Base-by-base conservation (phyloP, 37 sponge, comb jelly and placozoan genomes). In the Geodia barretti region DNA sequence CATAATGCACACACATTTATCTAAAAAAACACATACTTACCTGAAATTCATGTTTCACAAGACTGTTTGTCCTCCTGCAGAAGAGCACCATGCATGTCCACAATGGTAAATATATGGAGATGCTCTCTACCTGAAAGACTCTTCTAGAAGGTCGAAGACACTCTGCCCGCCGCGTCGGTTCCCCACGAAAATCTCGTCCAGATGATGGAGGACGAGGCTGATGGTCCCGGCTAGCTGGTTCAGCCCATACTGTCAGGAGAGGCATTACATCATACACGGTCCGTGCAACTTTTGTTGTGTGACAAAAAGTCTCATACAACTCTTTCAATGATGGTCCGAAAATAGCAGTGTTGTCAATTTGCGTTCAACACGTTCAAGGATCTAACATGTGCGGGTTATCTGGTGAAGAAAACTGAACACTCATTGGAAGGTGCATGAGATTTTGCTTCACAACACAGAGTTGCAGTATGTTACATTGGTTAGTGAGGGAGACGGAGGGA, bases 131-230 rank as follows among this genome's bases (percentile, higher is more conserved):
- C 66, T 76, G 17, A 84, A 20, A 28, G 41, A 43, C 11, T 79
- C 86, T 5, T 78, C 86, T 62, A 86, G 30, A 8, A 72, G 29
- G 11, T 86, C 86, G 60, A 70, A 79, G 59, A 72, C 59, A 38
- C 47, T 35, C 68, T 43, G 60, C 0, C 83, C 67, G 28, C 75
- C 62, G 68, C 29, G 25, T 17, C 32, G 37, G 36, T 33, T 66
- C 21, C 37, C 25, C 28, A 58, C 61, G 25, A 78, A 74, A 20
- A 60, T 59, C 24, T 67, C 3, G 34, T 65, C 32, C 60, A 87
- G 65, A 33, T 59, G 38, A 4, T 35, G 9, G 28, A 88, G 34
- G 32, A 38, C 72, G 26, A 83, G 79, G 40, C 89, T 82, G 42
- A 88, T 41, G 28, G 28, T 37, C 5, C 60, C 73, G 42, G 84